Percentiles rank a stretch among this genome's conserved stretches.
Conservation (phyloP, 2,113 vertebrate species). For the Chascanopsetta lugubris region DNA sequence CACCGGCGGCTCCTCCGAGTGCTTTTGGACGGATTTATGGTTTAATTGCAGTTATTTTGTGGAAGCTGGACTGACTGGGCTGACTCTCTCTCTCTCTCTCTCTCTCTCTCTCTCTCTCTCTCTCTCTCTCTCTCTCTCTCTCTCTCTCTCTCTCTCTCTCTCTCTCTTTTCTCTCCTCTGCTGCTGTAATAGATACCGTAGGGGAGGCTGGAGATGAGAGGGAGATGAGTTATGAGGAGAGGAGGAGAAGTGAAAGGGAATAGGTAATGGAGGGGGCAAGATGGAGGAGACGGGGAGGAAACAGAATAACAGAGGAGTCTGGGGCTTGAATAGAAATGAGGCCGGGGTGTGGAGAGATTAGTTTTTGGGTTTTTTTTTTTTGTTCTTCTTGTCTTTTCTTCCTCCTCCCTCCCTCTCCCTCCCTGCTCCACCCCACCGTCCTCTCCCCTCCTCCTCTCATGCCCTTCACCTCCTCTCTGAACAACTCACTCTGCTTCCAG, state of each 20-base stretch:
- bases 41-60: constrained; percentile 49
- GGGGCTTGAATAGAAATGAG: constrained; percentile 69
- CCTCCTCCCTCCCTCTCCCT: constrained; percentile 21
- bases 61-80: constrained; percentile 3
- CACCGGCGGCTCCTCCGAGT: constrained; percentile 3
- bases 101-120: too few species aligned
- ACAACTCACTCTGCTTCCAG: constrained; percentile 45
- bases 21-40: constrained; percentile 51
- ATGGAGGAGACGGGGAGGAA: constrained; percentile 37
- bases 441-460: constrained; percentile 12
- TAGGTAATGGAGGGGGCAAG: constrained; percentile 48
- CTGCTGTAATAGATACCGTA: constrained; percentile 40
- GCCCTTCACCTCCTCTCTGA: constrained; percentile 30
- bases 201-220: constrained; percentile 45
- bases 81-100: too few species aligned
- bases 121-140: too few species aligned
- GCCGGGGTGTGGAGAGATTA: constrained; percentile 67
- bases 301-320: constrained; percentile 37
- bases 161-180: constrained; percentile 35
- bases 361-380: constrained; percentile 39
- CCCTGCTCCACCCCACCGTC: constrained; percentile 31
- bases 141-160: too few species aligned
- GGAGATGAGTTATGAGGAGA: constrained; percentile 17
- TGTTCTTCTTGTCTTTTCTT: constrained; percentile 29
- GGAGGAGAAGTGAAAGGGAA: constrained; percentile 53